Percentiles rank a stretch among this genome's conserved stretches.
phyloP scores from a whole-genome alignment of 2,797 vertebrate species.

The Sebastes iracundus region DNA sequence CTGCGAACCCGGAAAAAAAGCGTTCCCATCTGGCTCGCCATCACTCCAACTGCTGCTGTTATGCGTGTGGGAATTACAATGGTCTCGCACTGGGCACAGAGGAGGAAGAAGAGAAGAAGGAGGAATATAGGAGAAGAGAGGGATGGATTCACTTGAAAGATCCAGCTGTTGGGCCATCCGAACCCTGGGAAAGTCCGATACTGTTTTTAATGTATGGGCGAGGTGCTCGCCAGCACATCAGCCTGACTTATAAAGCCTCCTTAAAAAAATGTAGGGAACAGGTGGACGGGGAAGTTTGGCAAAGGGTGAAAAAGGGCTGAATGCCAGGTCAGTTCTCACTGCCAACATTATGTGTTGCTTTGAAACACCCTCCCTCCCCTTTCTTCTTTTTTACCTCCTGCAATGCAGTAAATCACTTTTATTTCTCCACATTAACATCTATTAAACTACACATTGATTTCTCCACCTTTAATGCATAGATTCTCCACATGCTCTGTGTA shows the following conservation, averaged over 20 bases:
- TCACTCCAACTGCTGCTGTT: constrained; percentile 71
- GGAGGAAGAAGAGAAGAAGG: constrained; percentile 44
- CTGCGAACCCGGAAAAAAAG: constrained; percentile 28
- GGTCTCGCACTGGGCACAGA: constrained; percentile 56
- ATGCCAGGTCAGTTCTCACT: constrained; percentile 66
- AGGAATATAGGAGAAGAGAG: constrained; percentile 58
- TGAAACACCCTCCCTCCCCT: constrained; percentile 28
- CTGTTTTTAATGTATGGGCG: constrained; percentile 72
- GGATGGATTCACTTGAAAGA: constrained; percentile 73
- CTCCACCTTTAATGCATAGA: constrained; percentile 1
- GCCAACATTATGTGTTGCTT: constrained; percentile 63
- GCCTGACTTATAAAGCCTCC: constrained; percentile 71
- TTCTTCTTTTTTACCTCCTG: constrained; percentile 10
- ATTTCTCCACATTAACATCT: constrained; percentile 46
- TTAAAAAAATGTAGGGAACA: constrained; percentile 72
- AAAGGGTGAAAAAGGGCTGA: constrained; percentile 57
- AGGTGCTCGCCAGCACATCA: constrained; percentile 69
- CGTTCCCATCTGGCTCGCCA: constrained; percentile 81
- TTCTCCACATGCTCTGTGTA: neutral
- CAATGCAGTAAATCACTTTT: constrained; percentile 48
- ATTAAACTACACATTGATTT: constrained; percentile 7
- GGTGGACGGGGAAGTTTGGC: constrained; percentile 74
- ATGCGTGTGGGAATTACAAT: constrained; percentile 70
- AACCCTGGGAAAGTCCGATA: constrained; percentile 88
- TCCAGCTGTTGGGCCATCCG: constrained; percentile 85